Evolutionary conservation across 2,113 vertebrate genomes (phyloP).

Genomic region (Rynchops niger): DNA sequence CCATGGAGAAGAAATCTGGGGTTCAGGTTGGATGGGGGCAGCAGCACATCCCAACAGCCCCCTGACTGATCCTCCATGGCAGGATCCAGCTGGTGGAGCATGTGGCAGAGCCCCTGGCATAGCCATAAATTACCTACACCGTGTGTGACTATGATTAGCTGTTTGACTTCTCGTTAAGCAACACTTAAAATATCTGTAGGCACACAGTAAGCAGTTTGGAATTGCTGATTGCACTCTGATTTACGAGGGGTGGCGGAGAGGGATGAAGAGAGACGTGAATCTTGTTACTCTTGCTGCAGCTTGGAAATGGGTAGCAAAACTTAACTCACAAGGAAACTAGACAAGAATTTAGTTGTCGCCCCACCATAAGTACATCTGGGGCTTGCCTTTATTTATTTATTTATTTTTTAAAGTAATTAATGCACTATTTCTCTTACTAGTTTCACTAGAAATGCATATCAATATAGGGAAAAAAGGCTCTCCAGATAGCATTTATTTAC

Average conservation of each 20-base stretch:
- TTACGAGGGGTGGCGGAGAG: not conserved
- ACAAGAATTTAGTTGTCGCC: not conserved
- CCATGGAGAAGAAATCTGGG: not conserved
- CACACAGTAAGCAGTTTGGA: not conserved
- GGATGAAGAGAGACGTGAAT: not conserved
- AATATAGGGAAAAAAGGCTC: not conserved
- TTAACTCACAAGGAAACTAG: not conserved
- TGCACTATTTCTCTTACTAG: not conserved
- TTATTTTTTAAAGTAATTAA: not conserved
- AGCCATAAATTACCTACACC: conserved; percentile 8
- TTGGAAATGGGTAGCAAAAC: conserved; percentile 6
- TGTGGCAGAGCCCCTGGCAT: not conserved
- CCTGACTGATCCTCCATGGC: not conserved
- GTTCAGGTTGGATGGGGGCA: not conserved
- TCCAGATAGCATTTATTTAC: not conserved
- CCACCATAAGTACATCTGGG: not conserved
- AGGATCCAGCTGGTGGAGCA: not conserved
- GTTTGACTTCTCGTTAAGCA: conserved; percentile 52
- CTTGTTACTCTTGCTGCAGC: not conserved
- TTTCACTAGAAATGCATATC: not conserved
- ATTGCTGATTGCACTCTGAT: conserved; percentile 22
- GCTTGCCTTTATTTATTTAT: not conserved
- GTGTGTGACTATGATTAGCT: conserved; percentile 8
- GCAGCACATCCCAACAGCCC: not conserved
- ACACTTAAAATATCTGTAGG: conserved; percentile 32